These are phyloP conservation scores for Brachypteracias leptosomus DNA, from an alignment of 2,113 vertebrate genomes.

Conservation along the genomic window DNA sequence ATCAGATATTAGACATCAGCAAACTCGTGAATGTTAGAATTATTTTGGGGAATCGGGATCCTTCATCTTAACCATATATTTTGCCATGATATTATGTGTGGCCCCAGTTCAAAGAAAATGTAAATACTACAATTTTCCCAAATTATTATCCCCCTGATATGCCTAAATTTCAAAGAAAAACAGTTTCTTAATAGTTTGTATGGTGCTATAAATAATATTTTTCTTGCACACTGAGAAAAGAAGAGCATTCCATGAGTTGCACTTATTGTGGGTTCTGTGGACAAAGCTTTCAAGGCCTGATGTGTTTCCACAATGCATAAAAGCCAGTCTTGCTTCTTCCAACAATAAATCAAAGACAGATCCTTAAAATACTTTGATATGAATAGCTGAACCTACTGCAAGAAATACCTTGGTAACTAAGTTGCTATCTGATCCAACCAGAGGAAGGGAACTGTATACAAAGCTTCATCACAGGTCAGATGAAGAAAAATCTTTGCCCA, in stretches of 20 bases:
- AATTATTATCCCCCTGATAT: neutral
- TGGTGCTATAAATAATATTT: slow-evolving; percentile 6
- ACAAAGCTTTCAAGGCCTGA: neutral
- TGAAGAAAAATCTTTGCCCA: neutral
- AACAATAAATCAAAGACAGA: neutral
- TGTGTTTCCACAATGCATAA: neutral
- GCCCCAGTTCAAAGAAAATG: neutral
- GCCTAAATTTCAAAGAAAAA: slow-evolving; percentile 14
- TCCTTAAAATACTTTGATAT: neutral
- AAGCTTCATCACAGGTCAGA: neutral
- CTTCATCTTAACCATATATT: neutral
- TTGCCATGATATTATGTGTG: neutral
- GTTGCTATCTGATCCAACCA: neutral
- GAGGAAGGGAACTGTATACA: neutral
- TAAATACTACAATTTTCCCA: neutral
- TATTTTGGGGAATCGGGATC: neutral
- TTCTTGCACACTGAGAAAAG: neutral
- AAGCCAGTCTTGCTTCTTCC: neutral
- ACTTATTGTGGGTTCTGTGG: neutral
- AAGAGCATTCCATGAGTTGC: slow-evolving; percentile 4
- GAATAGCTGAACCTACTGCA: neutral
- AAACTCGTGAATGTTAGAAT: neutral
- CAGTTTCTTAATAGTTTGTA: neutral
- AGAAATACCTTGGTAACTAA: neutral
- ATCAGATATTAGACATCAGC: neutral